Evolutionary conservation across 2,888 invertebrate genomes (phyloP), one percentile per base, ranked within the genome.

Genomic region (Automeris io): DNA sequence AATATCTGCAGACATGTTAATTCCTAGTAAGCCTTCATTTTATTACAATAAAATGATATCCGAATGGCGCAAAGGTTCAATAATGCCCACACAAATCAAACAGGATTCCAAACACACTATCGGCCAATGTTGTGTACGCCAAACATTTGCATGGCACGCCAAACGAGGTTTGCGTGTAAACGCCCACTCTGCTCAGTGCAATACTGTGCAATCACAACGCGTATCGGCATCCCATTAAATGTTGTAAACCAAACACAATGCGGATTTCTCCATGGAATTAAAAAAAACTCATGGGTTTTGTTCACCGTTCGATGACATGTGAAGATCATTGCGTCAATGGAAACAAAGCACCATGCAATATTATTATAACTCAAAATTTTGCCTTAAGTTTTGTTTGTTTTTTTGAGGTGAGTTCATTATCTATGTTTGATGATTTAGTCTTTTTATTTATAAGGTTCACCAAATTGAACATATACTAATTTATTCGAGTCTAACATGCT

Each of bases 61-160:
- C 25, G 49, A 53, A 54, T 49, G 51, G 52, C 58, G 57, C 61
- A 60, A 64, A 64, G 54, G 47, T 59, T 57, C 58, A 57, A 75
- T 72, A 77, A 76, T 79, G 71, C 79, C 77, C 74, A 81, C 81
- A 80, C 80, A 80, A 76, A 77, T 75, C 81, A 75, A 75, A 74
- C 77, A 74, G 76, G 72, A 77, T 74, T 73, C 73, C 71, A 58
- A 74, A 71, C 71, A 67, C 71, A 73, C 67, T 76, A 72, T 75
- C 76, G 62, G 60, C 54, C 67, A 62, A 61, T 51, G 66, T 55
- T 66, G 61, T 67, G 66, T 70, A 67, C 68, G 60, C 61, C 61
- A 65, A 70, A 70, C 70, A 80, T 81, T 81, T 75, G 81, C 80
- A 79, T 81, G 70, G 66, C 55, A 57, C 63, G 50, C 54, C 69